phyloP scores from a whole-genome alignment of 2,113 vertebrate genomes.

The Cyanoliseus patagonus region DNA sequence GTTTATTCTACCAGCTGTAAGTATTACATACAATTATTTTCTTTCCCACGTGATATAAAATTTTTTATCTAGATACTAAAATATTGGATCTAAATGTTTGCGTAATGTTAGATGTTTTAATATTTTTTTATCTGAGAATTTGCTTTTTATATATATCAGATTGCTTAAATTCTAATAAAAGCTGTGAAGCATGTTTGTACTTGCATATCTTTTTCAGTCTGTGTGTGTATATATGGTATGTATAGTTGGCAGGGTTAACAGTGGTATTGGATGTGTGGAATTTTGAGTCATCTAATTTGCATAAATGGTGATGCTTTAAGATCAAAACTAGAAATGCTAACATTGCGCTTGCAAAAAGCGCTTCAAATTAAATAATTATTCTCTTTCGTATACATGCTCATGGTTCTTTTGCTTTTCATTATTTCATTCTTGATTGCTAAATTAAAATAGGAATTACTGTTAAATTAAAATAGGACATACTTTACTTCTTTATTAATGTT shows the following conservation, averaged over 20 bases:
- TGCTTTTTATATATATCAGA: background rate
- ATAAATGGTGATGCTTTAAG: background rate
- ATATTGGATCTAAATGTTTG: background rate
- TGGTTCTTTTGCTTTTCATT: background rate
- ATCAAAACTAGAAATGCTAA: background rate
- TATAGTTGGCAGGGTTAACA: background rate
- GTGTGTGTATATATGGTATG: background rate
- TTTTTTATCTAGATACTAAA: background rate
- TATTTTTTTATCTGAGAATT: background rate
- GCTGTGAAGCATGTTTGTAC: background rate
- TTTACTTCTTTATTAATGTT: background rate
- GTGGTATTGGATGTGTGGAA: background rate
- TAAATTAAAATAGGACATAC: background rate
- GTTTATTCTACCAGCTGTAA: constrained; percentile 92
- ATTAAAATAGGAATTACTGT: background rate
- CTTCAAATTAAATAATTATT: background rate
- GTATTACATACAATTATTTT: constrained; percentile 61
- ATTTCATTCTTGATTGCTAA: background rate
- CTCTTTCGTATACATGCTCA: background rate
- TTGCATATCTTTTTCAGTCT: background rate
- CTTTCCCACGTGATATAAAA: background rate
- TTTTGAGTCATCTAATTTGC: background rate
- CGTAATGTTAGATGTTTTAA: background rate
- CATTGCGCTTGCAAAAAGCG: background rate
- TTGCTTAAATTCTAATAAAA: background rate